Percentiles rank a stretch among this genome's conserved stretches.
phyloP scores from a whole-genome alignment of 2,888 invertebrate genomes.

The Bedellia somnulentella region DNA sequence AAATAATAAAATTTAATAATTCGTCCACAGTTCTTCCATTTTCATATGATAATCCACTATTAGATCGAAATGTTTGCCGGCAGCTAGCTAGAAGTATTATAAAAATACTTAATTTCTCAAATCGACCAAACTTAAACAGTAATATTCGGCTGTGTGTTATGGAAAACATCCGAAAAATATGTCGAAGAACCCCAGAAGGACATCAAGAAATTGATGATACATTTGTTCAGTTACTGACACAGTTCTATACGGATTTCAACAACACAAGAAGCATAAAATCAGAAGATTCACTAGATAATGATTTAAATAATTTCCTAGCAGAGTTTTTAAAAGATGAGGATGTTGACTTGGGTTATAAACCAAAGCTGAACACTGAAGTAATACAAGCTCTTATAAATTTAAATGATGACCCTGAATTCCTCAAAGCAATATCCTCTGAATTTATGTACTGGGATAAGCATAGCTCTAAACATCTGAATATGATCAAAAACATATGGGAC shows the following conservation, averaged over 20 bases:
- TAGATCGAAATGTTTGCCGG: slow-evolving; percentile 31
- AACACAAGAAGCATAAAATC: slow-evolving; percentile 6
- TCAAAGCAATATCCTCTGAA: slow-evolving; percentile 18
- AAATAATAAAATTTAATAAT: slow-evolving; percentile 27
- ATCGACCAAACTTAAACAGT: slow-evolving; percentile 22
- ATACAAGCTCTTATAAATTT: slow-evolving; percentile 36
- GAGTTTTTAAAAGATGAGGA: slow-evolving; percentile 22
- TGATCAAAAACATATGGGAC: slow-evolving; percentile 20
- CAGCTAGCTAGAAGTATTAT: slow-evolving; percentile 36
- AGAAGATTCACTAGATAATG: slow-evolving; percentile 15
- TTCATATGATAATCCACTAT: slow-evolving; percentile 35
- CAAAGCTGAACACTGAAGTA: slow-evolving; percentile 26
- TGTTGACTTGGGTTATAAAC: slow-evolving; percentile 17
- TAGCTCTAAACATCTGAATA: slow-evolving; percentile 14
- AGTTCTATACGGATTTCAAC: slow-evolving; percentile 21
- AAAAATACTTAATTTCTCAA: slow-evolving; percentile 27
- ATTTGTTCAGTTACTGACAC: slow-evolving; percentile 19
- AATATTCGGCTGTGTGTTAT: slow-evolving; percentile 28
- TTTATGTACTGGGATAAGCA: slow-evolving; percentile 23
- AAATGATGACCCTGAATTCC: slow-evolving; percentile 16
- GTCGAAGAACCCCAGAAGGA: slow-evolving; percentile 24
- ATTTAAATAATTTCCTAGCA: slow-evolving; percentile 31
- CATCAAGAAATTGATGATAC: slow-evolving; percentile 28
- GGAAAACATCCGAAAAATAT: slow-evolving; percentile 32
- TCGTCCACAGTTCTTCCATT: too few species aligned